These are phyloP conservation scores for Onthophagus taurus DNA, from an alignment of 1,140 invertebrate species.

Conservation along the genomic window DNA sequence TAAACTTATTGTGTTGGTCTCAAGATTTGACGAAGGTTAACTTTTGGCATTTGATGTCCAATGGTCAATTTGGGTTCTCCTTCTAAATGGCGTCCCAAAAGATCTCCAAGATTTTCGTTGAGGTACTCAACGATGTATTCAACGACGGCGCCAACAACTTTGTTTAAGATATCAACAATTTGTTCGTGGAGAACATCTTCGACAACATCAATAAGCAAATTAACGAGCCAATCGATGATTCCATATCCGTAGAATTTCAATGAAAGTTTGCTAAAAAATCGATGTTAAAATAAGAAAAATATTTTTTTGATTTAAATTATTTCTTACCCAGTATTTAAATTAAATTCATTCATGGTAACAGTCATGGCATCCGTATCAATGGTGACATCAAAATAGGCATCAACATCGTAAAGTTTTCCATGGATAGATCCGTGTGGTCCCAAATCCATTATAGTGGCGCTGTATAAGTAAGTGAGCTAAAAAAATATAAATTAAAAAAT, in stretches of 20 bases:
- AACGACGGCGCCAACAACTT: neutral
- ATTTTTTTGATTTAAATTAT: neutral
- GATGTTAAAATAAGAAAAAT: neutral
- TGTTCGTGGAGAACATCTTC: slow-evolving; percentile 36
- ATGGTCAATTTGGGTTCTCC: too few relatives aligned
- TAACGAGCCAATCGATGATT: slow-evolving; percentile 38
- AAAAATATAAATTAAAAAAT: neutral
- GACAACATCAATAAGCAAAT: slow-evolving; percentile 36
- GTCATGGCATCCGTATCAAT: slow-evolving; percentile 27
- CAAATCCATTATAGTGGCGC: slow-evolving; percentile 41
- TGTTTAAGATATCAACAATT: slow-evolving; percentile 27
- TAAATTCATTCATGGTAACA: neutral
- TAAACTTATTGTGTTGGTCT: too few relatives aligned
- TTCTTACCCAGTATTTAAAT: slow-evolving; percentile 18
- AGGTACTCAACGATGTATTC: neutral
- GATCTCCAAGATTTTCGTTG: too few relatives aligned
- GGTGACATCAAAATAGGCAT: slow-evolving; percentile 35
- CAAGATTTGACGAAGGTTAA: too few relatives aligned
- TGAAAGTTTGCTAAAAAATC: slow-evolving; percentile 32
- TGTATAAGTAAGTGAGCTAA: slow-evolving; percentile 35
- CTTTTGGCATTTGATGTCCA: too few relatives aligned
- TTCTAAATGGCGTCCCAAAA: too few relatives aligned
- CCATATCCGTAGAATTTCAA: slow-evolving; percentile 39
- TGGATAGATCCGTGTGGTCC: slow-evolving; percentile 40
- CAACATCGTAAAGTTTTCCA: slow-evolving; percentile 35